These are phyloP conservation scores for Bubo bubo DNA, from an alignment of 2,113 vertebrate genomes.

Conservation along the genomic window DNA sequence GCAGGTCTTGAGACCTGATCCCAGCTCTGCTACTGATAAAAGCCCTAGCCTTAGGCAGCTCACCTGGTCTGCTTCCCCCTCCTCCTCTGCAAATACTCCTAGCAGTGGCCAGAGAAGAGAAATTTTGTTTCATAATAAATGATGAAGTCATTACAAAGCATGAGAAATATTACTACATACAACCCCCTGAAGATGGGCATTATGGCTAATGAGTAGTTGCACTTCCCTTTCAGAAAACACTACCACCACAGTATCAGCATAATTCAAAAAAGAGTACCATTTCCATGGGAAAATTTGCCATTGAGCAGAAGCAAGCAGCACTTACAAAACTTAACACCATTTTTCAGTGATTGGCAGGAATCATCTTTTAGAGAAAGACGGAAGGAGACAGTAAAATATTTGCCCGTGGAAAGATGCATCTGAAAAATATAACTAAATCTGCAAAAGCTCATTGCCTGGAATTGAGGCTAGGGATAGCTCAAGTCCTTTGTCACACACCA, in stretches of 20 bases:
- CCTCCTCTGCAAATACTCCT: not conserved
- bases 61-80: not conserved
- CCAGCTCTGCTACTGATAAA: not conserved
- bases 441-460: not conserved
- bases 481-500: accelerated
- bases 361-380: not conserved
- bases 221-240: not conserved
- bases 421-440: not conserved
- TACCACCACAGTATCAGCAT: not conserved
- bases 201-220: not conserved
- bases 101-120: not conserved
- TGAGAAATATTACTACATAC: not conserved
- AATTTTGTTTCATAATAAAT: not conserved
- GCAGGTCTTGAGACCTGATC: not conserved
- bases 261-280: too few relatives aligned
- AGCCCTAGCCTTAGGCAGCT: not conserved
- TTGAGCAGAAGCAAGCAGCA: not conserved
- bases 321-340: not conserved
- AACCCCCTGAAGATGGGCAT: not conserved
- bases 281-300: not conserved
- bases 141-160: not conserved
- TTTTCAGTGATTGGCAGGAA: not conserved
- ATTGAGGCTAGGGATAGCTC: not conserved
- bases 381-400: not conserved
- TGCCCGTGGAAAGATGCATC: not conserved